Percentiles rank a stretch among this genome's conserved stretches.
These are phyloP conservation scores for Mionectes olivaceus DNA, from an alignment of 2,797 vertebrate genomes.

Conservation along the genomic window DNA sequence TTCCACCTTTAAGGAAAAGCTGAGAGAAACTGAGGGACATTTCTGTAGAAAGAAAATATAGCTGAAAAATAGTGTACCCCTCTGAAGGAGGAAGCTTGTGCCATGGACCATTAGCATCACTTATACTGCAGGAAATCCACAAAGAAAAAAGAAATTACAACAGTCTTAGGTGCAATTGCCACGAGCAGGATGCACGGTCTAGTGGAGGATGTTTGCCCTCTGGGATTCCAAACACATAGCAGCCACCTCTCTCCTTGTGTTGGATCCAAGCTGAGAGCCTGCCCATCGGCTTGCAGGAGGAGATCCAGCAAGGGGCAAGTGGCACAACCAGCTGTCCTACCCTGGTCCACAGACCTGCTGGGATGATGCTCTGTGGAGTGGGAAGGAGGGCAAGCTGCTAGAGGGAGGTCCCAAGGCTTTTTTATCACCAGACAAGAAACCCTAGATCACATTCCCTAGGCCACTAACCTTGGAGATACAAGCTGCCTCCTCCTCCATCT, in stretches of 20 bases:
- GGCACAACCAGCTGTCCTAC: not conserved
- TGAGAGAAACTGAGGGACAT: not conserved
- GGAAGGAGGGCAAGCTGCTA: not conserved
- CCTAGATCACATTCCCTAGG: fast-evolving
- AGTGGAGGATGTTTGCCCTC: fast-evolving
- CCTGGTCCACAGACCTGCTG: not conserved
- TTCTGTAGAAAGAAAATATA: not conserved
- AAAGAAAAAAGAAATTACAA: not conserved
- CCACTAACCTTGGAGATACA: not conserved
- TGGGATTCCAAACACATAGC: not conserved
- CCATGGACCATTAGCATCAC: not conserved
- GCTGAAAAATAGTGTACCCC: not conserved
- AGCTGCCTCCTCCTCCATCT: not conserved
- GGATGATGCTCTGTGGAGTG: not conserved
- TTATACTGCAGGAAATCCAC: not conserved
- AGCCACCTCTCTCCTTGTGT: not conserved
- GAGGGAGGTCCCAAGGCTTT: not conserved
- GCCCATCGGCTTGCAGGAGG: not conserved
- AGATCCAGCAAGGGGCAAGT: not conserved
- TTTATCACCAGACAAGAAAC: not conserved
- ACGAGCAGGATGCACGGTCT: fast-evolving
- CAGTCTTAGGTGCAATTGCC: not conserved
- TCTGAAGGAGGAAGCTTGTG: not conserved
- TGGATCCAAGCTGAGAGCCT: not conserved
- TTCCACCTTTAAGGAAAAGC: not conserved